Percentiles rank a stretch among this genome's conserved stretches.
Conservation (phyloP, 2,797 vertebrate genomes). For the Protosalanx chinensis region DNA sequence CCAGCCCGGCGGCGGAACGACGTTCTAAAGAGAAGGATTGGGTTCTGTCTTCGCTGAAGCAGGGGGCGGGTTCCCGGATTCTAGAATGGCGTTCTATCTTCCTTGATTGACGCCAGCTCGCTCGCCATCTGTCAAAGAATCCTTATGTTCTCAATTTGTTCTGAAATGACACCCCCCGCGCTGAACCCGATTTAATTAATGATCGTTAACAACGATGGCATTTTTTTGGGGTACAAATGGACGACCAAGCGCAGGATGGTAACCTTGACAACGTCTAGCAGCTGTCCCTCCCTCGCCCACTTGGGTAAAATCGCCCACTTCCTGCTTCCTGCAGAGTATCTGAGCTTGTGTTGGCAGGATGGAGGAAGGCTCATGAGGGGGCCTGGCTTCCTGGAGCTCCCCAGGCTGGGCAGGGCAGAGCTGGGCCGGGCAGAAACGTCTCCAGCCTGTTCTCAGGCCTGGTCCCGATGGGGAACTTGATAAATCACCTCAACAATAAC, state of each 20-base stretch:
- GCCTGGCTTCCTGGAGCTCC: conserved; percentile 56
- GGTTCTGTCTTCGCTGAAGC: neutral
- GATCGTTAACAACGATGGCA: conserved; percentile 28
- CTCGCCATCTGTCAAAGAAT: neutral
- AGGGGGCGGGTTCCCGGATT: too few relatives aligned
- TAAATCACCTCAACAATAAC: conserved; percentile 73
- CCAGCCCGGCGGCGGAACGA: conserved; percentile 23
- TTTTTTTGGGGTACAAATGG: too few relatives aligned
- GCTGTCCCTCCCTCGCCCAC: too few relatives aligned
- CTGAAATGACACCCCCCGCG: neutral
- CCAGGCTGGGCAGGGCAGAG: conserved; percentile 16
- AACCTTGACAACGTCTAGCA: conserved; percentile 13
- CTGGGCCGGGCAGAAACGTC: conserved; percentile 21
- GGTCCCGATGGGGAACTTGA: conserved; percentile 43
- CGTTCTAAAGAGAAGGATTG: conserved; percentile 6
- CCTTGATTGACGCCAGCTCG: neutral
- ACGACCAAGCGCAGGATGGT: conserved; percentile 10
- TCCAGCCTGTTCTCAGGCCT: conserved; percentile 36
- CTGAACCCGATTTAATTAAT: conserved; percentile 11
- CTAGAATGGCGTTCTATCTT: neutral
- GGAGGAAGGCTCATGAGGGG: conserved; percentile 50
- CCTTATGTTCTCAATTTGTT: neutral
- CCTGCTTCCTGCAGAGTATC: conserved; percentile 8
- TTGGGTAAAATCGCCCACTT: conserved; percentile 1
- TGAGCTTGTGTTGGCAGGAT: conserved; percentile 33